Evolutionary conservation across 2,113 vertebrate species (phyloP).

Genomic region (Cyanocitta stelleri): DNA sequence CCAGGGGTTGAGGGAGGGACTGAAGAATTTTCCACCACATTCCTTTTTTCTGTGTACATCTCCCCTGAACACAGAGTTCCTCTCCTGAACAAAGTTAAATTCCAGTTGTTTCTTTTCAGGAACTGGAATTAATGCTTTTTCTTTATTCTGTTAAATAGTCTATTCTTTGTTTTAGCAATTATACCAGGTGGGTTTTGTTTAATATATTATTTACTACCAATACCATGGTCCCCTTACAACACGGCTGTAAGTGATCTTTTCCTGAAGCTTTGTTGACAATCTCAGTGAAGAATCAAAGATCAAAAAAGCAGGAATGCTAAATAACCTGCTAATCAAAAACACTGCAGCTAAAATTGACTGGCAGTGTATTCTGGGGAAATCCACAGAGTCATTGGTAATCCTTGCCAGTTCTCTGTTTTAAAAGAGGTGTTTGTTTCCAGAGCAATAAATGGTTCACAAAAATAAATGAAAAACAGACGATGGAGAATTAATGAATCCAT

Average conservation of each 20-base stretch:
- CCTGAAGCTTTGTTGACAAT: not conserved
- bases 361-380: not conserved
- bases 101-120: not conserved
- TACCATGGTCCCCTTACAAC: not conserved
- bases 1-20: not conserved
- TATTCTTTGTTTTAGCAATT: not conserved
- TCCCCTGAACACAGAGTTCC: not conserved
- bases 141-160: not conserved
- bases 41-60: not conserved
- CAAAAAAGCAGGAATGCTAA: not conserved
- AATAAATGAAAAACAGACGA: not conserved
- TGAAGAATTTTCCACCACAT: not conserved
- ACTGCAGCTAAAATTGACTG: not conserved
- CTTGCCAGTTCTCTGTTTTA: not conserved
- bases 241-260: not conserved
- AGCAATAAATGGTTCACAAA: not conserved
- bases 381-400: not conserved
- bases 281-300: not conserved
- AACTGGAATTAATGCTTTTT: not conserved
- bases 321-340: not conserved
- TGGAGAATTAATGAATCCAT: not conserved
- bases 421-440: not conserved
- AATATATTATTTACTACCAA: not conserved
- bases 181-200: not conserved
- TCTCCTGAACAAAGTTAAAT: not conserved